phyloP scores from a whole-genome alignment of 1,140 invertebrate genomes.

The Eurosta solidaginis region DNA sequence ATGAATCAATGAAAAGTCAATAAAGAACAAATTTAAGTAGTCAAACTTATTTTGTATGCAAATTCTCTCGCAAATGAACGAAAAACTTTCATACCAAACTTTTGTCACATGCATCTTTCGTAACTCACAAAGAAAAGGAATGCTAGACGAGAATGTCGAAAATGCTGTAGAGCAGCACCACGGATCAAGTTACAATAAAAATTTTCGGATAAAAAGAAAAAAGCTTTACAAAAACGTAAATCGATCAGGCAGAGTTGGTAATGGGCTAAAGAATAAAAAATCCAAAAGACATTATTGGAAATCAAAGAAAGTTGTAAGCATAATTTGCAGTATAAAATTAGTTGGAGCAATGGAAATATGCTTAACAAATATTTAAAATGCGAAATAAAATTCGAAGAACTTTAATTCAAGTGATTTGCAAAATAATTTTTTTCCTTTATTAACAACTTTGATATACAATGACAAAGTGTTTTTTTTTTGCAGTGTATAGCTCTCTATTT shows the following conservation, averaged over 20 bases:
- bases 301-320: not conserved
- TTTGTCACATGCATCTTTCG: not conserved
- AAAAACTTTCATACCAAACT: not conserved
- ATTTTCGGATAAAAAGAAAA: not conserved
- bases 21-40: not conserved
- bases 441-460: no score
- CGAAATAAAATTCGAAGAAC: no score
- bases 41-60: conserved; percentile 4
- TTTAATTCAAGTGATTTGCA: no score
- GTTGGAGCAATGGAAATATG: not conserved
- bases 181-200: not conserved
- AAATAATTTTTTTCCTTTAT: no score
- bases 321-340: not conserved
- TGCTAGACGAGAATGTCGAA: not conserved
- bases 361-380: no score
- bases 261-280: not conserved
- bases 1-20: not conserved
- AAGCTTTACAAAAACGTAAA: not conserved
- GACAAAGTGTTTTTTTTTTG: no score
- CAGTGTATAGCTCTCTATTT: no score
- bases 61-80: not conserved
- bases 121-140: not conserved
- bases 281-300: not conserved
- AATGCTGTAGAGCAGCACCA: not conserved
- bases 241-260: not conserved